Evolutionary conservation across 1,140 invertebrate genomes (phyloP).

Genomic region (Argopecten irradians): DNA sequence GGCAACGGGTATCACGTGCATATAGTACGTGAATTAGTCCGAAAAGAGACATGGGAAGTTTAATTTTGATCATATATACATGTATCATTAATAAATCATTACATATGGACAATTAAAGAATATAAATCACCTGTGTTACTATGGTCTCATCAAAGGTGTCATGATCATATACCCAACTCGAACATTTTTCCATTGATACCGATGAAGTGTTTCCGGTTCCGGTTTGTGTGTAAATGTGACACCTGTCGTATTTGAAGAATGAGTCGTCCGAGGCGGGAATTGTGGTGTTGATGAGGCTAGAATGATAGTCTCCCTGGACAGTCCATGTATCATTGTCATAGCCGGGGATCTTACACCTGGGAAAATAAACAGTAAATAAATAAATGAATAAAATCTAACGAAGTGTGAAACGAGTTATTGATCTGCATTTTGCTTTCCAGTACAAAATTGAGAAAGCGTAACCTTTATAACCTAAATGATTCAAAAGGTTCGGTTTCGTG

Average conservation of each 20-base stretch:
- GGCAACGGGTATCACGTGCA: not conserved
- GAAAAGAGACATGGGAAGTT: not conserved
- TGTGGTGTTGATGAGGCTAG: slow-evolving; percentile 50
- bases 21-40: not conserved
- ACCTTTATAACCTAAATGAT: too few species aligned
- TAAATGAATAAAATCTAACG: too few species aligned
- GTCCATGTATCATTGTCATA: slow-evolving; percentile 58
- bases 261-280: slow-evolving; percentile 48
- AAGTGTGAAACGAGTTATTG: too few species aligned
- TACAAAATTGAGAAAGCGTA: too few species aligned
- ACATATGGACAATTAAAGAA: not conserved
- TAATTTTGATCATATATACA: not conserved
- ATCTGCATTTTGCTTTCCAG: too few species aligned
- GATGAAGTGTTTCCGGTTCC: not conserved
- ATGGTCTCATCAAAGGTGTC: slow-evolving; percentile 52
- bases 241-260: slow-evolving; percentile 40
- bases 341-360: slow-evolving; percentile 56
- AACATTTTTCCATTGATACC: slow-evolving; percentile 39
- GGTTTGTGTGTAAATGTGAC: slow-evolving; percentile 41
- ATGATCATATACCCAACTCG: slow-evolving; percentile 62
- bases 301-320: slow-evolving; percentile 50
- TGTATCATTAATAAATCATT: not conserved
- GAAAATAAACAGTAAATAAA: too few species aligned
- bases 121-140: slow-evolving; percentile 48
- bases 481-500: too few species aligned